These are phyloP conservation scores for Pteronotus mesoamericanus DNA, from an alignment of 2,797 vertebrate genomes.

Conservation along the genomic window DNA sequence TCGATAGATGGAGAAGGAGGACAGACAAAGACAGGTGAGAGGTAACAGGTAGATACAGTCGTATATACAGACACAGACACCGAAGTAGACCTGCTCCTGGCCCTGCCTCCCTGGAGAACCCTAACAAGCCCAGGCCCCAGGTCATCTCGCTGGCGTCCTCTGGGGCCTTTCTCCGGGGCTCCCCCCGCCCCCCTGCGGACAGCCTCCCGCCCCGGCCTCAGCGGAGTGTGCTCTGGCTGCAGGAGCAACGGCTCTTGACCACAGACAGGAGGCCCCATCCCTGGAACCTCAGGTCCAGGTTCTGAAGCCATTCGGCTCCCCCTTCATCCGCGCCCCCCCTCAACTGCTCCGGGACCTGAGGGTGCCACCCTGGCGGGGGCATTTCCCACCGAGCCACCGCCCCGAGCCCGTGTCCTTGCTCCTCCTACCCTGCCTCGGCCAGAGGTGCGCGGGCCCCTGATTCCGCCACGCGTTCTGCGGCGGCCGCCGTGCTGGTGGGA, in stretches of 20 bases:
- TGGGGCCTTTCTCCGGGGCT: fast-evolving
- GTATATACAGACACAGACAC: fast-evolving
- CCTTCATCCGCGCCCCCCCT: too few relatives aligned
- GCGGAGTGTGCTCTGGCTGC: neutral
- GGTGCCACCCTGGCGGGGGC: fast-evolving
- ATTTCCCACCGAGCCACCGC: neutral
- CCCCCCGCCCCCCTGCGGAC: neutral
- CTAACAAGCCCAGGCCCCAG: fast-evolving
- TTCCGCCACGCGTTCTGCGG: neutral
- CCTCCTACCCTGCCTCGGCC: neutral
- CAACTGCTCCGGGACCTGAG: neutral
- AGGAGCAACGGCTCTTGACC: neutral
- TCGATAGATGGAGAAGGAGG: neutral
- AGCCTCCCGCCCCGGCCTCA: fast-evolving
- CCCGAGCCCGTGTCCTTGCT: neutral
- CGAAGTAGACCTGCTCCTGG: too few relatives aligned
- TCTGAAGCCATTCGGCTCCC: neutral
- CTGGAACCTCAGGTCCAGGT: neutral
- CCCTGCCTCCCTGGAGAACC: neutral
- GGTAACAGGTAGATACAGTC: fast-evolving
- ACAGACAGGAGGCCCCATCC: too few relatives aligned
- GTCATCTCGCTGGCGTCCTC: fast-evolving
- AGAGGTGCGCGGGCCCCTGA: neutral
- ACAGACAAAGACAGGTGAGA: neutral
- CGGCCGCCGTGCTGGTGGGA: neutral